phyloP scores from a whole-genome alignment of 2,113 vertebrate genomes.

The Phodopus roborovskii region DNA sequence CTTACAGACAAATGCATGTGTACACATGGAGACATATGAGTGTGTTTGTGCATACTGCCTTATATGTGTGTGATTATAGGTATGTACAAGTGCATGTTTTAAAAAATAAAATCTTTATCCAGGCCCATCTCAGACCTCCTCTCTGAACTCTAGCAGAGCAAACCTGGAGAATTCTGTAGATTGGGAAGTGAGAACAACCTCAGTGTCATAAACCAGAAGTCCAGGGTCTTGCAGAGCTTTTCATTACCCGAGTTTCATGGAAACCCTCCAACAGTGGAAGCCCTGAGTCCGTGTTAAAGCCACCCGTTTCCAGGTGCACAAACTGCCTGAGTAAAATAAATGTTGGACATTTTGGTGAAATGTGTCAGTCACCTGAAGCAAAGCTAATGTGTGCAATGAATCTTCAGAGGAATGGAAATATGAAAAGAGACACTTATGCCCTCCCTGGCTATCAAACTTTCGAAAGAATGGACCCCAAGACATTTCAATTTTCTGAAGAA shows the following conservation, averaged over 20 bases:
- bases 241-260: neutral
- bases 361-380: no score
- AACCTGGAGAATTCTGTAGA: neutral
- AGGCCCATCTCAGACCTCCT: neutral
- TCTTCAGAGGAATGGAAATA: no score
- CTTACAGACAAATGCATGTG: no score
- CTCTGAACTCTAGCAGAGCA: neutral
- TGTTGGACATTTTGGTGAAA: neutral
- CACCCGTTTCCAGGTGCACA: neutral
- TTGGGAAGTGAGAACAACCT: neutral
- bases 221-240: neutral
- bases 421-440: no score
- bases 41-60: neutral
- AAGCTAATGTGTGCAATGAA: no score
- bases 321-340: neutral
- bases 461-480: no score
- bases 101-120: neutral
- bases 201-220: neutral
- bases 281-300: neutral
- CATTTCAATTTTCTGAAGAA: no score
- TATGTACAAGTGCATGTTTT: neutral
- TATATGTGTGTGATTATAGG: neutral
- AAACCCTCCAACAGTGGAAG: neutral
- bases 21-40: neutral
- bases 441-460: no score